Percentiles rank a stretch among this genome's conserved stretches.
Evolutionary conservation across 2,797 vertebrate species (phyloP).

Genomic region (Coregonus sp.): DNA sequence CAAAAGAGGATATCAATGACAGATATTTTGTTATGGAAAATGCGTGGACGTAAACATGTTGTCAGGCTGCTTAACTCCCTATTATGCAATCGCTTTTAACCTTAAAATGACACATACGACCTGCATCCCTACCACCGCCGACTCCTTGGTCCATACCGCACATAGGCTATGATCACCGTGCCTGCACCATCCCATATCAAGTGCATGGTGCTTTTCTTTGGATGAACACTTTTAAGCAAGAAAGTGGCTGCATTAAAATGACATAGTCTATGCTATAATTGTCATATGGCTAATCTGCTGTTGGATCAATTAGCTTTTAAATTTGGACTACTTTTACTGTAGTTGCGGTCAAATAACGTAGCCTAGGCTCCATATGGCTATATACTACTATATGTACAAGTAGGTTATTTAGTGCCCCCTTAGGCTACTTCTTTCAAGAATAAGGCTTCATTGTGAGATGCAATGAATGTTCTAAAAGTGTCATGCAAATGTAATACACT

Average conservation of each 20-base stretch:
- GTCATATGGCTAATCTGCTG: background rate
- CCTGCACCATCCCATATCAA: background rate
- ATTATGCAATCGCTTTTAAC: conserved; percentile 16
- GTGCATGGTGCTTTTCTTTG: background rate
- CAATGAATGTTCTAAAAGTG: background rate
- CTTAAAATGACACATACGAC: conserved; percentile 34
- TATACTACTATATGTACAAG: background rate
- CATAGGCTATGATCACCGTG: background rate
- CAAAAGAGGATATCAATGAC: background rate
- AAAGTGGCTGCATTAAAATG: background rate
- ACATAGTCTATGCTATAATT: background rate
- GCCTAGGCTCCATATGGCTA: background rate
- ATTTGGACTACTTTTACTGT: background rate
- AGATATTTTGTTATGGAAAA: background rate
- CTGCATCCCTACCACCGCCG: background rate
- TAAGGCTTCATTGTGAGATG: background rate
- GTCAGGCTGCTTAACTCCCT: background rate
- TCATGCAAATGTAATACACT: background rate
- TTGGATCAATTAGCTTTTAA: background rate
- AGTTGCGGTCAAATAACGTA: conserved; percentile 1
- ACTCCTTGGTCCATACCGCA: background rate
- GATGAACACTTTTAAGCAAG: background rate
- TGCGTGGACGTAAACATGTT: background rate
- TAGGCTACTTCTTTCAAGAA: background rate
- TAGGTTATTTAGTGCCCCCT: background rate